These are phyloP conservation scores for Ceyx cyanopectus DNA, from an alignment of 2,113 vertebrate species.

Conservation along the genomic window DNA sequence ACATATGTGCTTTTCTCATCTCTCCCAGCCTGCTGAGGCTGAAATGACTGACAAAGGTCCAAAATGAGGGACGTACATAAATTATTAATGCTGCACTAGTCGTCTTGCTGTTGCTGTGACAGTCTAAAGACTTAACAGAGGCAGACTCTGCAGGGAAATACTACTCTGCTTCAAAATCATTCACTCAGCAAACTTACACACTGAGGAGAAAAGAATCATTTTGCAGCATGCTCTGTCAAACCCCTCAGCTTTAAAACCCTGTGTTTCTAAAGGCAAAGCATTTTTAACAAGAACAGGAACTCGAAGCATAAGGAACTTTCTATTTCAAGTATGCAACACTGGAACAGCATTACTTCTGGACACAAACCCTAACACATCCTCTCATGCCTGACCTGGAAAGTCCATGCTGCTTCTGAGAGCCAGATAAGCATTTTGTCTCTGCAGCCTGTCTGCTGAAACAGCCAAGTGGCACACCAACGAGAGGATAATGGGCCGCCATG, in stretches of 20 bases:
- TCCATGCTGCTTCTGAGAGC: neutral
- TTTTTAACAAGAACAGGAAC: conserved; percentile 38
- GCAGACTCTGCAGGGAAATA: conserved; percentile 33
- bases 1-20: neutral
- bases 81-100: conserved; percentile 29
- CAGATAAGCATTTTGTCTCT: neutral
- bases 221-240: conserved; percentile 10
- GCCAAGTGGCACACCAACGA: neutral
- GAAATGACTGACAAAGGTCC: conserved; percentile 53
- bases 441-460: neutral
- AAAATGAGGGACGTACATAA: conserved; percentile 35
- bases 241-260: conserved; percentile 19
- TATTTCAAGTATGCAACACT: neutral
- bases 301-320: neutral
- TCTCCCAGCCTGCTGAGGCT: conserved; percentile 11
- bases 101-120: conserved; percentile 19
- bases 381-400: conserved; percentile 1
- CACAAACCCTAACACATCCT: neutral
- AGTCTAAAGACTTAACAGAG: conserved; percentile 30
- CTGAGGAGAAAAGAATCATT: conserved; percentile 26
- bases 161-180: conserved; percentile 40
- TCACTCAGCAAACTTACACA: conserved; percentile 50
- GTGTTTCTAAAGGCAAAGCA: conserved; percentile 27
- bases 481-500: neutral
- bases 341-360: neutral